Base-by-base conservation (phyloP, 2,888 invertebrate species). In the Dione juno region DNA sequence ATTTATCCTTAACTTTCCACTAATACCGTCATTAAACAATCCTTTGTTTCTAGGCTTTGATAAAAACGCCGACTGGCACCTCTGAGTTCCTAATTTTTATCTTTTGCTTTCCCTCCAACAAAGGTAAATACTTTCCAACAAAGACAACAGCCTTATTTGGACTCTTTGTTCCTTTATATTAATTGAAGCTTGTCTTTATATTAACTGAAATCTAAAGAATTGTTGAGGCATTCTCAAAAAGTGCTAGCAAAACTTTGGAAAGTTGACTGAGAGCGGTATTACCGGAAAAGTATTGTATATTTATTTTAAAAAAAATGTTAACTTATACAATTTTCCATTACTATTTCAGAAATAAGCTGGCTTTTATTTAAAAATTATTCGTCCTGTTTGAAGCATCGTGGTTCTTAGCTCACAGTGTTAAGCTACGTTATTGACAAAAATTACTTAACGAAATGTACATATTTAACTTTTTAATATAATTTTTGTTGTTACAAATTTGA, bases 1-100 rank as follows among this genome's bases (percentile, higher is more conserved):
- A 92, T 92, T 91, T 89, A 92, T 91, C 88, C 88, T 85, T 88
- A 90, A 90, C 90, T 91, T 89, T 90, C 88, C 88, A 88, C 91
- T 91, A 91, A 92, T 89, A 88, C 89, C 88, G 84, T 88, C 90
- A 92, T 92, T 90, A 90, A 90, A 90, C 89, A 90, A 88, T 88
- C 90, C 90, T 90, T 91, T 92, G 90, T 91, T 90, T 90, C 87
- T 83, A 81, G 82, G 83, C 87, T 85, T 88, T 91, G 90, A 90
- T 90, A 91, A 91, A 91, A 92, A 90, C 88, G 85, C 83, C 83
- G 83, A 81, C 80, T 81, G 83, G 82, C 83, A 88, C 86, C 88
- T 86, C 84, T 73, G 84, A 86, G 83, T 88, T 85, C 83, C 88
- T 89, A 89, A 89, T 90, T 92, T 91, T 92, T 90, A 90, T 90